Conservation (phyloP, 2,888 invertebrate genomes). For the Coelinius sp. region DNA sequence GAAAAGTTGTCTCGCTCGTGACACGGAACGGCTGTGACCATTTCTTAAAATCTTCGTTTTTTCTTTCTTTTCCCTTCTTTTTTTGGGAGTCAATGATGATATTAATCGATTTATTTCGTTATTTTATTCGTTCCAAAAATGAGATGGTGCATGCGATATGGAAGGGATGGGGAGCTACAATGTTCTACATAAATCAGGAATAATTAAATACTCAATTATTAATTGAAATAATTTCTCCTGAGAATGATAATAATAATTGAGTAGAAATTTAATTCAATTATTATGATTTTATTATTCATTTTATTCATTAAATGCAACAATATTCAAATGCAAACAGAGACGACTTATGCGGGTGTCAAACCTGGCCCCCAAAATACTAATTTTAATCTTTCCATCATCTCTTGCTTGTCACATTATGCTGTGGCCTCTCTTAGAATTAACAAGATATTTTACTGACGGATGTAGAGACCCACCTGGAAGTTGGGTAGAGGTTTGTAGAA, state of each 20-base stretch:
- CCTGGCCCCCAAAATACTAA: conserved; percentile 15
- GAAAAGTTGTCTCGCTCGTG: conserved; percentile 19
- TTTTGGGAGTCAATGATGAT: not conserved
- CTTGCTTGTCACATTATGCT: conserved; percentile 12
- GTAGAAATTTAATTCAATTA: too few species aligned
- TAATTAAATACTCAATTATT: not conserved
- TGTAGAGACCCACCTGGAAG: too few species aligned
- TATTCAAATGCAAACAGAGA: not conserved
- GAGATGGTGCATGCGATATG: not conserved
- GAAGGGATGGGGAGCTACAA: not conserved
- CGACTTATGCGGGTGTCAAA: too few species aligned
- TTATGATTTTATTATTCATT: not conserved
- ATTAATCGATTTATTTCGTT: conserved; percentile 4
- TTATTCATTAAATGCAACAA: not conserved
- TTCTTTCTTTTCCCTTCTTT: too few species aligned
- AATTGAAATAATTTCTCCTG: not conserved
- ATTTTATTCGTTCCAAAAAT: not conserved
- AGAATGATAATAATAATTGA: not conserved
- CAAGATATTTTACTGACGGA: too few species aligned
- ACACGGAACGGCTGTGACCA: conserved; percentile 30
- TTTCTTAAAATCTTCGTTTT: not conserved
- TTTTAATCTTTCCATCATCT: conserved; percentile 34
- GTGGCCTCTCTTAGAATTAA: not conserved
- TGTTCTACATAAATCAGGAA: not conserved
- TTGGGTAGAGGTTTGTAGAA: too few species aligned